phyloP scores from a whole-genome alignment of 2,113 vertebrate species.

The Carollia perspicillata region DNA sequence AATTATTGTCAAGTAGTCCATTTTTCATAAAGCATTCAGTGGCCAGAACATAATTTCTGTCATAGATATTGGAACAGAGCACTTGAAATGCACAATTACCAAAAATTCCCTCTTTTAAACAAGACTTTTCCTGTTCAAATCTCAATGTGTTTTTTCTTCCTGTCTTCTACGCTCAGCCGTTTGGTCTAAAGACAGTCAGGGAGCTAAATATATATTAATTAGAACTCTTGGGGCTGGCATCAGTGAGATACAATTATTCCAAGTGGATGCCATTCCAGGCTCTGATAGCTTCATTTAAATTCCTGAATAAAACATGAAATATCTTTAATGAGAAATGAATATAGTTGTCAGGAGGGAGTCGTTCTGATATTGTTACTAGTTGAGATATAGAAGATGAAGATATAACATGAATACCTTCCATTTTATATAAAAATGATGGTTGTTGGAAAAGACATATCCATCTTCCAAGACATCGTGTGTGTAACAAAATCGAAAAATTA shows the following conservation, averaged over 20 bases:
- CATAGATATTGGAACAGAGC: not conserved
- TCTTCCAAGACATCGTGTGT: conserved; percentile 79
- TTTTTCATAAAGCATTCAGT: conserved; percentile 44
- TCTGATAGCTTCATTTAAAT: conserved; percentile 91
- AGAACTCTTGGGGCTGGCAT: conserved; percentile 88
- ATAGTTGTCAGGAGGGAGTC: conserved; percentile 87
- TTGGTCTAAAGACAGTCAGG: conserved; percentile 85
- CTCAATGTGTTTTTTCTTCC: conserved; percentile 58
- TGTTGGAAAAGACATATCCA: conserved; percentile 83
- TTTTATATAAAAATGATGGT: conserved; percentile 83
- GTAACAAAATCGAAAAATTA: conserved; percentile 60
- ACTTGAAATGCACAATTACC: conserved; percentile 56
- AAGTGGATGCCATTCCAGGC: conserved; percentile 87
- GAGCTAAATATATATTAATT: conserved; percentile 91
- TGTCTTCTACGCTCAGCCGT: conserved; percentile 78
- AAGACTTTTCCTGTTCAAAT: conserved; percentile 76
- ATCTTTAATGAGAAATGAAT: conserved; percentile 89
- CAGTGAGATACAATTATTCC: conserved; percentile 88
- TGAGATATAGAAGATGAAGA: conserved; percentile 85
- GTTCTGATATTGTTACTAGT: conserved; percentile 84
- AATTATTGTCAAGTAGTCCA: conserved; percentile 49
- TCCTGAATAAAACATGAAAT: conserved; percentile 92
- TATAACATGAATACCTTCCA: conserved; percentile 83
- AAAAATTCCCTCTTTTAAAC: conserved; percentile 62
- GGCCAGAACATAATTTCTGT: conserved; percentile 72